Percentiles rank a stretch among this genome's conserved stretches.
These are phyloP conservation scores for Diachrysia chrysitis DNA, from an alignment of 2,888 invertebrate genomes.

Conservation along the genomic window DNA sequence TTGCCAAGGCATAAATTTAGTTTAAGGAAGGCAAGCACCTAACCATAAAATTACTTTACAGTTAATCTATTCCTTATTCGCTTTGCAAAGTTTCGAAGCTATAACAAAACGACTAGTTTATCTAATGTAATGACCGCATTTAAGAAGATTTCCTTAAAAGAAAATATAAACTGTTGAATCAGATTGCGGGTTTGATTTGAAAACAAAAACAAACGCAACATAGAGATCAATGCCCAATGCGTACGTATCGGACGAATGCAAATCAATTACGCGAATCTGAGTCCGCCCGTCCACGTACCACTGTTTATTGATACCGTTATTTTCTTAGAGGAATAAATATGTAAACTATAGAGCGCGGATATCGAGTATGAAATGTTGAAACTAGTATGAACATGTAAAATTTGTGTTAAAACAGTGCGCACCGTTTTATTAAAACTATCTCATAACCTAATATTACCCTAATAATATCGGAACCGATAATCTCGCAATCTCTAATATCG, in stretches of 20 bases:
- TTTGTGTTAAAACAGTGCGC: too few relatives aligned
- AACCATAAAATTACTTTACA: background rate
- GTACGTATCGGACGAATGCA: constrained; percentile 68
- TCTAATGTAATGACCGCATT: background rate
- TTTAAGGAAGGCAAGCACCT: background rate
- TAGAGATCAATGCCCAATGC: constrained; percentile 64
- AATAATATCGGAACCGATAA: too few relatives aligned
- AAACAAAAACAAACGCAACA: constrained; percentile 23
- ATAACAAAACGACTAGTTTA: background rate
- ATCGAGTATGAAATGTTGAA: too few relatives aligned
- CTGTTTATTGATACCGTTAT: constrained; percentile 62
- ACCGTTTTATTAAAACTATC: too few relatives aligned
- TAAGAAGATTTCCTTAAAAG: constrained; percentile 9
- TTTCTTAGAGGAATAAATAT: too few relatives aligned
- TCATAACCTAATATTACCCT: too few relatives aligned
- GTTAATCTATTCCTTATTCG: background rate
- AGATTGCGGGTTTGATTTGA: constrained; percentile 1
- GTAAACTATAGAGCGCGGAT: too few relatives aligned
- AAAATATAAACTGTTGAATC: constrained; percentile 9
- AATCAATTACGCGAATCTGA: constrained; percentile 68
- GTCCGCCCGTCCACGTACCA: constrained; percentile 63
- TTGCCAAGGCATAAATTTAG: background rate
- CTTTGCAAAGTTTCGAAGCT: background rate
- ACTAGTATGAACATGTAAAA: too few relatives aligned
- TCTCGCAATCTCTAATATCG: too few relatives aligned